Evolutionary conservation across 2,888 invertebrate species (phyloP).

Genomic region (Amaurobius ferox): DNA sequence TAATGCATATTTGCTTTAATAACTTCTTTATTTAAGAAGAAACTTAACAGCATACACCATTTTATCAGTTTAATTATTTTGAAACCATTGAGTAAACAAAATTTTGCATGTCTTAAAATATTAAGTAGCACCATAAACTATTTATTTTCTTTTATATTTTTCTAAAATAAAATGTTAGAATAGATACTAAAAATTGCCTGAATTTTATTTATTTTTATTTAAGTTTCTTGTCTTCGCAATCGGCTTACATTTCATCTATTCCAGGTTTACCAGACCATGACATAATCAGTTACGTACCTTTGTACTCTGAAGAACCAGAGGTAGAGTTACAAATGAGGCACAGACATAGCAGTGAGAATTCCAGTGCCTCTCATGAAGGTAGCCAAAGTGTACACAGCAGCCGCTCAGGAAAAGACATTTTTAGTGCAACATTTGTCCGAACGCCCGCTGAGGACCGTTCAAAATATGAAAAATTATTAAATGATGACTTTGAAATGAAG

Average conservation of each 20-base stretch:
- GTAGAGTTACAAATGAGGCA: slow-evolving; percentile 64
- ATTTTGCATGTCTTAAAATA: too few species aligned
- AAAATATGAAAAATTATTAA: slow-evolving; percentile 86
- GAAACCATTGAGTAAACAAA: too few species aligned
- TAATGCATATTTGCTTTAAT: too few species aligned
- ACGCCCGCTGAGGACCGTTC: slow-evolving; percentile 83
- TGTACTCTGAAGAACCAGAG: slow-evolving; percentile 72
- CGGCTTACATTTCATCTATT: slow-evolving; percentile 24
- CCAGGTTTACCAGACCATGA: slow-evolving; percentile 69
- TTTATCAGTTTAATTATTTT: too few species aligned
- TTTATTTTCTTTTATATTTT: neutral
- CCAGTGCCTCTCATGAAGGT: slow-evolving; percentile 72
- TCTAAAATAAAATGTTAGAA: neutral
- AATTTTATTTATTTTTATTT: neutral
- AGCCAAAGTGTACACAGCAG: slow-evolving; percentile 72
- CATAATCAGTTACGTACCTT: slow-evolving; percentile 72
- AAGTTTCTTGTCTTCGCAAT: neutral
- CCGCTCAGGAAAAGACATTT: slow-evolving; percentile 70
- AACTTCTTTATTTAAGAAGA: too few species aligned
- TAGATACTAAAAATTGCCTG: too few species aligned
- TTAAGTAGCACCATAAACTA: too few species aligned
- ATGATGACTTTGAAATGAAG: slow-evolving; percentile 77
- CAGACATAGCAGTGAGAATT: slow-evolving; percentile 72
- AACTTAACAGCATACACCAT: too few species aligned
- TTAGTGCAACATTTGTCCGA: slow-evolving; percentile 59